phyloP scores from a whole-genome alignment of 2,888 invertebrate species.

The Hypena proboscidalis region DNA sequence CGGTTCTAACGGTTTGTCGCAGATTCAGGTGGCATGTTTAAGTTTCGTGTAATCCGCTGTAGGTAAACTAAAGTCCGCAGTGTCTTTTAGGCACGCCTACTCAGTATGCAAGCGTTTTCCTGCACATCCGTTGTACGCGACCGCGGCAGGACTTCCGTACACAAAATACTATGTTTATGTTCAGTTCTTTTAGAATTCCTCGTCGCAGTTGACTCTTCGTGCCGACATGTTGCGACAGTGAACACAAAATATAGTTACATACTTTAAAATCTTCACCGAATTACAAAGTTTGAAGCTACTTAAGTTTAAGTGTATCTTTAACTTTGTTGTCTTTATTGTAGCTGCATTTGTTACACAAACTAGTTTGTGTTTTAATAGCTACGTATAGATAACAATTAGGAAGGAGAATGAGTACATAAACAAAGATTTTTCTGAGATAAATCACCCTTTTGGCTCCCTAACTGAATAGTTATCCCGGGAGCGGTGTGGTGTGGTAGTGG shows the following conservation, averaged over 20 bases:
- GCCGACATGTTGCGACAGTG: conserved; percentile 73
- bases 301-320: conserved; percentile 16
- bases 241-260: conserved; percentile 70
- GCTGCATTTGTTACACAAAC: background rate
- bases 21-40: conserved; percentile 80
- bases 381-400: conserved; percentile 14
- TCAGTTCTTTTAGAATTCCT: conserved; percentile 81
- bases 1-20: conserved; percentile 67
- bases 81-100: conserved; percentile 84
- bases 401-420: conserved; percentile 9
- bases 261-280: conserved; percentile 57
- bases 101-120: conserved; percentile 84
- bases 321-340: conserved; percentile 8
- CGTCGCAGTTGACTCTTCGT: conserved; percentile 78
- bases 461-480: conserved; percentile 39
- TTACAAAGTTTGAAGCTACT: conserved; percentile 25
- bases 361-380: conserved; percentile 5
- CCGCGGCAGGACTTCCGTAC: conserved; percentile 82
- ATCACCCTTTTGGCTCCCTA: conserved; percentile 30
- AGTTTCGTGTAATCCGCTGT: conserved; percentile 81
- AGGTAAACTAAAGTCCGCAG: conserved; percentile 81
- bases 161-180: conserved; percentile 82
- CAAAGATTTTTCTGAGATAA: conserved; percentile 33
- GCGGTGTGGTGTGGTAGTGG: conserved; percentile 55
- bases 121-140: conserved; percentile 82